Evolutionary conservation across 2,888 invertebrate species (phyloP), one percentile per base, ranked within the genome.

Genomic region (Morpho achilles): DNA sequence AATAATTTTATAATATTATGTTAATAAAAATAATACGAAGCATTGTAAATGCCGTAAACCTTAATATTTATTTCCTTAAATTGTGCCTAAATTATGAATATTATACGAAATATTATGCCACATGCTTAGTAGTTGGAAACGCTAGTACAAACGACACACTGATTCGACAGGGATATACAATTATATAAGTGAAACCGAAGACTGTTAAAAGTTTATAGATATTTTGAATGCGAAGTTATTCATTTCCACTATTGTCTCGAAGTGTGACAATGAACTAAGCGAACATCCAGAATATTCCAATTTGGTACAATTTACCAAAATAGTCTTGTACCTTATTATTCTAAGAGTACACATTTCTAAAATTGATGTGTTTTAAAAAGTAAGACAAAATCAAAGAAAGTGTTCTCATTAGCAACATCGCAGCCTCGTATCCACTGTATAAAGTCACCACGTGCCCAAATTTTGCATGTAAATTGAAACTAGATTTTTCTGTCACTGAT

Each of bases 141-240:
- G 80, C 84, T 88, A 87, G 87, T 88, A 89, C 88, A 89, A 87
- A 87, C 74, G 73, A 78, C 74, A 85, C 85, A 81, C 81, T 83
- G 80, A 82, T 79, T 79, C 79, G 77, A 88, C 88, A 90, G 89
- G 89, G 90, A 72, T 69, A 80, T 81, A 83, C 80, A 77, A 81
- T 79, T 80, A 79, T 84, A 76, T 89, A 88, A 90, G 88, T 80
- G 80, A 80, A 88, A 84, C 80, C 79, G 84, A 90, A 90, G 90
- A 90, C 90, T 90, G 90, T 82, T 80, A 69, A 84, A 86, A 82
- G 77, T 81, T 83, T 82, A 78, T 89, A 87, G 80, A 83, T 85
- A 84, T 84, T 84, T 82, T 82, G 76, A 78, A 77, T 75, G 70
- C 73, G 76, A 73, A 63, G 56, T 58, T 70, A 73, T 71, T 72